Evolutionary conservation across 2,113 vertebrate genomes (phyloP), one percentile per base, ranked within the genome.

Genomic region (Prochilodus magdalenae): DNA sequence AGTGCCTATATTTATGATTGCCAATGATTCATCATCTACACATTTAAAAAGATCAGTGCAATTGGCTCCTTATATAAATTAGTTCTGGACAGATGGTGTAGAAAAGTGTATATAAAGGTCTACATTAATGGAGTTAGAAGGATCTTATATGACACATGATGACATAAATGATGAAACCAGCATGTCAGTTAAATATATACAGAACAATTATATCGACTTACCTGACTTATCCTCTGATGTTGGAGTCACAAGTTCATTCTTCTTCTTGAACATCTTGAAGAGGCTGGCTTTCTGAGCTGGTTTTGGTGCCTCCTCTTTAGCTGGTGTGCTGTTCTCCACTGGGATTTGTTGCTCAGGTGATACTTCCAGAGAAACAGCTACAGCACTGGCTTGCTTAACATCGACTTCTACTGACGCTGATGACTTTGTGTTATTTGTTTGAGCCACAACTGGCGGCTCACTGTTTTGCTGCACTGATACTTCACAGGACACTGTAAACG

Each of bases 241-340:
- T 11, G 79, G n/a, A 12, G 78, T 73, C 20, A 53, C 63, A 27
- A 44, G 13, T 44, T 26, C 94, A 57, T 93, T 92, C 57, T 87
- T 86, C 90, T 93, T 87, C 75, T 84, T 95, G 90, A 97, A 96
- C 82, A 96, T 77, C 77, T 94, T 91, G 3, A 97, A 92, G 81
- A 96, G 85, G 55, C 81, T 89, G 53, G 90, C 4, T 83, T 84
- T 87, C 15, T 67, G 80, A 4, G 40, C 57, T 51, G 63, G 40
- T 49, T 85, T 80, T 18, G 74, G 57, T n/a, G 74, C 27, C 49
- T 75, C 65, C 29, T 59, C 77, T 60, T 40, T 88, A 44, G 27
- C 79, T 22, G 83, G 36, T 15, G 47, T 36, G 24, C 62, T 74
- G 8, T 74, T 71, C 62, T 51, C 3, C 1, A 65, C 90, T 92